Evolutionary conservation across 2,797 vertebrate genomes (phyloP).

Genomic region (Phylloscopus collybita): DNA sequence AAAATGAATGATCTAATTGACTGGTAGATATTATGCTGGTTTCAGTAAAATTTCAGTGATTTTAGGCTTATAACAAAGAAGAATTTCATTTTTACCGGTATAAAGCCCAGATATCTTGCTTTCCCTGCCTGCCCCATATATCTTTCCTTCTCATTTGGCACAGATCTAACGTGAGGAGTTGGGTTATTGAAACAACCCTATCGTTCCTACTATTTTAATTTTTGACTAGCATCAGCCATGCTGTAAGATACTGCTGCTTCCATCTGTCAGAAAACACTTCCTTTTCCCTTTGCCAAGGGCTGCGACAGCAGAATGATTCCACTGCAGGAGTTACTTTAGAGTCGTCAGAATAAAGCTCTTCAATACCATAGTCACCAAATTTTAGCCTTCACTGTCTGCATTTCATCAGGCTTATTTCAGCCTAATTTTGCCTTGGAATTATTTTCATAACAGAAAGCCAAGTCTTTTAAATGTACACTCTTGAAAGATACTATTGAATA

Average conservation of each 20-base stretch:
- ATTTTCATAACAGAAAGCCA: neutral
- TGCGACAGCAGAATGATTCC: neutral
- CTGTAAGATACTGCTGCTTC: neutral
- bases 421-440: neutral
- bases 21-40: neutral
- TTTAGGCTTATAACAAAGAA: neutral
- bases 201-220: neutral
- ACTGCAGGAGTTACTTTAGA: neutral
- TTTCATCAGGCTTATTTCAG: neutral
- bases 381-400: neutral
- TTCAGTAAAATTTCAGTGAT: neutral
- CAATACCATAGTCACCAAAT: neutral
- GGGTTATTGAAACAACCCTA: neutral
- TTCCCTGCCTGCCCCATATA: neutral
- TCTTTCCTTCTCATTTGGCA: neutral
- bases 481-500: neutral
- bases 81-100: neutral
- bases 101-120: neutral
- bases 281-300: neutral
- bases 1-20: neutral
- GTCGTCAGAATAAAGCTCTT: neutral
- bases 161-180: neutral
- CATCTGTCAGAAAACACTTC: neutral
- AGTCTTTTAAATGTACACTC: neutral
- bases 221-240: neutral